A percentile compares a stretch with the other conserved stretches of the same genome.
Evolutionary conservation across 1,140 invertebrate species (phyloP).

Genomic region (Heliconius nattereri): DNA sequence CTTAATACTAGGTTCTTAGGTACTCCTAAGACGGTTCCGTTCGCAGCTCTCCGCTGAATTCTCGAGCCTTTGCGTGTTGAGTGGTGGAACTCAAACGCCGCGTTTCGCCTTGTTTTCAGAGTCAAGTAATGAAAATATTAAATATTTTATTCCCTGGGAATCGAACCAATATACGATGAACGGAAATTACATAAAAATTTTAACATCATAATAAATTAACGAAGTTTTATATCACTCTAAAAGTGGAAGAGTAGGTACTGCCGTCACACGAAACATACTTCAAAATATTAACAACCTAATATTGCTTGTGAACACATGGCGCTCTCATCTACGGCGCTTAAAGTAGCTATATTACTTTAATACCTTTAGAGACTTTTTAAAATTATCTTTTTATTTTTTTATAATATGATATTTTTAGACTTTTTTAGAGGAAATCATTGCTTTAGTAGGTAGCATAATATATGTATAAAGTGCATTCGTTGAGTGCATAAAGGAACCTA

Average conservation of each 20-base stretch:
- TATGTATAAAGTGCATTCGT: too few species aligned
- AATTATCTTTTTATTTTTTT: background rate
- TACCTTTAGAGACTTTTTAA: background rate
- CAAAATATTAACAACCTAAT: conserved; percentile 10
- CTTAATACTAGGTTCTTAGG: too few species aligned
- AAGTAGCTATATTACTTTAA: background rate
- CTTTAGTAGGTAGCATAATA: too few species aligned
- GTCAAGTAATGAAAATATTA: too few species aligned
- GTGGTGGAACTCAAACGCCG: too few species aligned
- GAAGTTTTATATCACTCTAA: background rate
- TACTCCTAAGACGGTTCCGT: too few species aligned
- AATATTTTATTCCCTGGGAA: too few species aligned
- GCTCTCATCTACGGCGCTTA: background rate
- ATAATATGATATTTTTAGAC: background rate
- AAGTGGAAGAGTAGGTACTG: background rate
- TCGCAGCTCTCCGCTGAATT: too few species aligned
- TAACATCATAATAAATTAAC: background rate
- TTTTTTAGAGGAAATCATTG: background rate
- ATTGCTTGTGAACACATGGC: conserved; percentile 3
- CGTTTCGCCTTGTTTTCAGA: too few species aligned
- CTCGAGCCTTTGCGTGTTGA: too few species aligned
- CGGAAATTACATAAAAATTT: background rate
- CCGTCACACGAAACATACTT: background rate
- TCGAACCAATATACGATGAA: too few species aligned
- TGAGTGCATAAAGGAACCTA: too few species aligned